phyloP scores from a whole-genome alignment of 1,140 invertebrate species.

The Lethrus apterus region DNA sequence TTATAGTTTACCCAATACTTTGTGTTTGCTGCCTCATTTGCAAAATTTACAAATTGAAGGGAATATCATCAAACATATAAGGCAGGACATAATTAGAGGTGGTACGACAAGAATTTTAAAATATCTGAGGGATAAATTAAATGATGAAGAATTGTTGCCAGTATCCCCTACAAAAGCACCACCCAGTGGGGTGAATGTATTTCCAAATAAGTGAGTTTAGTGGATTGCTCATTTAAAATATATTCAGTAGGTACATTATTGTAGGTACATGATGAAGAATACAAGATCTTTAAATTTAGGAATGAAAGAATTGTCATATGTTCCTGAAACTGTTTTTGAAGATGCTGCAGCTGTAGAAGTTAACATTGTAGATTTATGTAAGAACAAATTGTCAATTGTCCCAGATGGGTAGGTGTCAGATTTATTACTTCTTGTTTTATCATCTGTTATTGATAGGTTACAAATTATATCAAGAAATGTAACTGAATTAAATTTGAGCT shows the following conservation, averaged over 20 bases:
- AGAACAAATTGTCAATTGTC: conserved; percentile 62
- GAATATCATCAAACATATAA: conserved; percentile 70
- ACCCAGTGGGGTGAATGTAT: neutral
- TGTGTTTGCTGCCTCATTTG: conserved; percentile 70
- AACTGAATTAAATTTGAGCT: conserved; percentile 59
- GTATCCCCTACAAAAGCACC: conserved; percentile 3
- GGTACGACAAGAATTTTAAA: conserved; percentile 76
- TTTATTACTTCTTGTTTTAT: conserved; percentile 18
- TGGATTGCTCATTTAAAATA: conserved; percentile 6
- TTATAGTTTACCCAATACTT: conserved; percentile 62
- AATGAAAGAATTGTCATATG: conserved; percentile 51
- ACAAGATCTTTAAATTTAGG: conserved; percentile 60
- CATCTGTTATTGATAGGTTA: conserved; percentile 42
- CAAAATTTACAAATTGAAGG: conserved; percentile 78
- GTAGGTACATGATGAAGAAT: conserved; percentile 65
- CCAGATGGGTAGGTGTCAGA: conserved; percentile 56
- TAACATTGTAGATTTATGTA: conserved; percentile 68
- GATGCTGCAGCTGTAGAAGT: conserved; percentile 64
- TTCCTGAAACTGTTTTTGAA: conserved; percentile 65
- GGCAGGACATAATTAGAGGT: conserved; percentile 69
- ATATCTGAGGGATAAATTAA: conserved; percentile 57
- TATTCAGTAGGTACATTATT: conserved; percentile 20
- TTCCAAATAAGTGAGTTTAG: conserved; percentile 12
- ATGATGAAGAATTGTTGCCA: conserved; percentile 22
- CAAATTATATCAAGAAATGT: conserved; percentile 47